phyloP scores from a whole-genome alignment of 2,797 vertebrate genomes.

The Discoglossus pictus region DNA sequence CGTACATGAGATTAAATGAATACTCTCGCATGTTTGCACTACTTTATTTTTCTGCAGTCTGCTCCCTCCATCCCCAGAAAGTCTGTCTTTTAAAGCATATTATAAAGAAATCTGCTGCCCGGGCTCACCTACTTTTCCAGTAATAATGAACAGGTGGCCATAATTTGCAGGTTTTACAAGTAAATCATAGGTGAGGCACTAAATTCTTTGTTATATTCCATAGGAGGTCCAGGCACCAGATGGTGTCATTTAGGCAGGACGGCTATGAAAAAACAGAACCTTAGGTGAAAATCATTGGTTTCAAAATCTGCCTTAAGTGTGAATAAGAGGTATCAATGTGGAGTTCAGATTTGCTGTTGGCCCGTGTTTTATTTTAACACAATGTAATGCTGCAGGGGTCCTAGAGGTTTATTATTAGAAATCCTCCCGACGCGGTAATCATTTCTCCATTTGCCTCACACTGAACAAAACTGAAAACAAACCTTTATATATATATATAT shows the following conservation, averaged over 20 bases:
- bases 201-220: constrained; percentile 51
- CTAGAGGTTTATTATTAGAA: constrained; percentile 1
- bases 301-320: constrained; percentile 21
- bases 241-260: constrained; percentile 45
- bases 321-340: constrained; percentile 21
- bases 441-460: background rate
- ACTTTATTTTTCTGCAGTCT: background rate
- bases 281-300: constrained; percentile 47
- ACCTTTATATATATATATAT: too few relatives aligned
- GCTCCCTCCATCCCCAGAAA: constrained; percentile 6
- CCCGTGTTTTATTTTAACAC: constrained; percentile 2
- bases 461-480: too few relatives aligned
- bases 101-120: constrained; percentile 36
- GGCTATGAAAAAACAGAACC: constrained; percentile 23
- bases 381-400: background rate
- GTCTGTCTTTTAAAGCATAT: constrained; percentile 30
- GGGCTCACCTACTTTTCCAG: constrained; percentile 25
- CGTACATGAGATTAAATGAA: too few relatives aligned
- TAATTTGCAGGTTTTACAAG: constrained; percentile 52
- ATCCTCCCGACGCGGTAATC: background rate
- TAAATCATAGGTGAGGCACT: constrained; percentile 45
- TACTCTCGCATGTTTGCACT: background rate
- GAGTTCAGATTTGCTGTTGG: background rate
- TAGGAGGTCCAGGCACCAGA: constrained; percentile 48
- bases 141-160: constrained; percentile 50